Evolutionary conservation across 2,113 vertebrate species (phyloP).

Genomic region (Setophaga petechia): DNA sequence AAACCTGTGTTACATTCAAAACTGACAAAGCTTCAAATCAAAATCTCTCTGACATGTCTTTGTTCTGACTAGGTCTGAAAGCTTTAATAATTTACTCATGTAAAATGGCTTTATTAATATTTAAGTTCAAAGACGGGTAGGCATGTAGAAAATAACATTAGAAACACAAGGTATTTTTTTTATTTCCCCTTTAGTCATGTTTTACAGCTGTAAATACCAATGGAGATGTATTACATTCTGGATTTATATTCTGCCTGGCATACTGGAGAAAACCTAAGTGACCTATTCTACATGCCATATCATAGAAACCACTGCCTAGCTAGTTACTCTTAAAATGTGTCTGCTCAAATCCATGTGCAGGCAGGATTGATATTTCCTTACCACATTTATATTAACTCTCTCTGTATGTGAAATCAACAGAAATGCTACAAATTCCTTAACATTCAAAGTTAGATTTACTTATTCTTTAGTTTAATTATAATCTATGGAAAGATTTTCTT

Average conservation of each 20-base stretch:
- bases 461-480: not conserved
- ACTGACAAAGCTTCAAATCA: slow-evolving; percentile 50
- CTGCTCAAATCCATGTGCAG: not conserved
- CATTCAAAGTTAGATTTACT: not conserved
- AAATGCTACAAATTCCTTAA: not conserved
- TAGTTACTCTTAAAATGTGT: not conserved
- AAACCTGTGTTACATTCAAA: slow-evolving; percentile 26
- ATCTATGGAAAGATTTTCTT: not conserved
- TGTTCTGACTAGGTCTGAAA: slow-evolving; percentile 7
- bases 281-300: not conserved
- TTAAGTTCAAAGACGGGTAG: not conserved
- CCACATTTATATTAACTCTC: not conserved
- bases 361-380: not conserved
- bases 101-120: slow-evolving; percentile 41
- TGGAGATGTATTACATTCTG: not conserved
- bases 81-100: slow-evolving; percentile 38
- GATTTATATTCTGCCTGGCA: not conserved
- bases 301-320: not conserved
- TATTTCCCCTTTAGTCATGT: not conserved
- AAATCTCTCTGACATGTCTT: slow-evolving; percentile 4
- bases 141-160: slow-evolving; percentile 17
- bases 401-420: not conserved
- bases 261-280: not conserved
- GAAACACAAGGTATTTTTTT: not conserved
- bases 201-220: not conserved